These are phyloP conservation scores for Serripes groenlandicus DNA, from an alignment of 2,888 invertebrate genomes.

Conservation along the genomic window DNA sequence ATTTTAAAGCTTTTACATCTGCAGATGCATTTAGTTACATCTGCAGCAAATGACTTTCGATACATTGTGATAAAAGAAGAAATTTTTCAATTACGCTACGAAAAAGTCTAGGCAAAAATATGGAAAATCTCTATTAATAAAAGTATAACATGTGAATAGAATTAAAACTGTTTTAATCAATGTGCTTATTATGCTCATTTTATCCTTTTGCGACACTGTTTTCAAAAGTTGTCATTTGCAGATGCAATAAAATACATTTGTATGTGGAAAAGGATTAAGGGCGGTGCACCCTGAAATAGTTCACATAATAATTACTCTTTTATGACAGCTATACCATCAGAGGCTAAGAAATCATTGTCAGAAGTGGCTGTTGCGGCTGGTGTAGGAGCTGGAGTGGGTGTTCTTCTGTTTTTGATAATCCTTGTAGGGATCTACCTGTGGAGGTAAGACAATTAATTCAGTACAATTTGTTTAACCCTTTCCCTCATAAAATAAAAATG, in stretches of 20 bases:
- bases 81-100: no score
- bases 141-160: no score
- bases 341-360: background rate
- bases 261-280: background rate
- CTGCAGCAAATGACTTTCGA: no score
- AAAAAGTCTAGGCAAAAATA: no score
- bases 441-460: background rate
- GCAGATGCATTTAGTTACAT: no score
- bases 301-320: background rate
- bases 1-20: no score
- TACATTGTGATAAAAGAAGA: no score
- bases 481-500: no score
- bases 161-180: no score
- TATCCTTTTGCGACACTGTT: no score
- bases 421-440: background rate
- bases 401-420: background rate
- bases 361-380: background rate
- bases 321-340: background rate
- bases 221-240: background rate
- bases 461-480: background rate
- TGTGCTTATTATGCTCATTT: no score
- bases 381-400: conserved; percentile 5
- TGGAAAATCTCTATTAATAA: no score
- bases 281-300: background rate
- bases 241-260: background rate